phyloP scores from a whole-genome alignment of 2,113 vertebrate genomes.

The Geococcyx californianus region DNA sequence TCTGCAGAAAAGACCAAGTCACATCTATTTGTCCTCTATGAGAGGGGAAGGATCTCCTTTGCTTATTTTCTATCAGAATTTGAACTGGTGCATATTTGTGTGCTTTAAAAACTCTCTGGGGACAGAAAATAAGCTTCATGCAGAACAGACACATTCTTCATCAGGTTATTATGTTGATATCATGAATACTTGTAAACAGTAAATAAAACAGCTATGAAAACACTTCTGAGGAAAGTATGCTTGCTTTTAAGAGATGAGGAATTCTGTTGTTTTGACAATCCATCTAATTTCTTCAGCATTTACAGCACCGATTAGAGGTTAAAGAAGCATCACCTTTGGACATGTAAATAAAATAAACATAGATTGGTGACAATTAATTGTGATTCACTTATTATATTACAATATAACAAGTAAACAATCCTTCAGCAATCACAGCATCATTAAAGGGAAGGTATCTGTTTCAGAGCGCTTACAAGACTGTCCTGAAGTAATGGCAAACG shows the following conservation, averaged over 20 bases:
- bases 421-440: neutral
- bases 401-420: neutral
- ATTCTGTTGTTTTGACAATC: neutral
- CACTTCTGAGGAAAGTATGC: neutral
- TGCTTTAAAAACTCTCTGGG: neutral
- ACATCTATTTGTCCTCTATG: neutral
- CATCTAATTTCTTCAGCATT: neutral
- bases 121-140: neutral
- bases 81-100: neutral
- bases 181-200: neutral
- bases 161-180: neutral
- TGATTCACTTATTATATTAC: neutral
- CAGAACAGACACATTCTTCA: neutral
- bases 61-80: neutral
- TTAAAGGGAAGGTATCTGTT: neutral
- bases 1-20: neutral
- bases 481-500: neutral
- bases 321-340: neutral
- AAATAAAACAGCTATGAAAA: neutral
- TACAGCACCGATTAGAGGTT: neutral
- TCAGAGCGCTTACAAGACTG: neutral
- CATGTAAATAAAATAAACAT: neutral
- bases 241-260: neutral
- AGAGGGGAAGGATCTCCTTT: neutral
- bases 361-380: neutral